phyloP scores from a whole-genome alignment of 1,140 invertebrate species.

The Bombus superbus region DNA sequence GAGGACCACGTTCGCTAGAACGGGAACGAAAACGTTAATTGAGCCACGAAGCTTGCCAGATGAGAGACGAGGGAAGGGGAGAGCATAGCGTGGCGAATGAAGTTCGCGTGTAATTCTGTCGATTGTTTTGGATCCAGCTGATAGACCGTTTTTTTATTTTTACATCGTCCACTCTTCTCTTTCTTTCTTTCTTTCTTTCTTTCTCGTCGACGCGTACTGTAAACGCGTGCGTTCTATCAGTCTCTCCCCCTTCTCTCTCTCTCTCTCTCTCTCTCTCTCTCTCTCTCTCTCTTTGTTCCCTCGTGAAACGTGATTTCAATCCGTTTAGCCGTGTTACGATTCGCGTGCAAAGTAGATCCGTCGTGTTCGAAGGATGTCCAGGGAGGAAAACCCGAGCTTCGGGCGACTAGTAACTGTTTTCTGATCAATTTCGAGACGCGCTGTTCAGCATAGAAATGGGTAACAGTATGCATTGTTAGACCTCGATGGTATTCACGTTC shows the following conservation, averaged over 20 bases:
- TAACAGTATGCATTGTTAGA: conserved; percentile 24
- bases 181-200: too few species aligned
- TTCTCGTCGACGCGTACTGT: background rate
- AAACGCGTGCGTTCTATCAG: too few species aligned
- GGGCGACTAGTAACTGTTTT: conserved; percentile 12
- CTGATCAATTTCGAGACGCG: conserved; percentile 35
- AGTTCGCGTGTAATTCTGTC: background rate
- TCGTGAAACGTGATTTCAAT: background rate
- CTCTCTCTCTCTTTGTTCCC: background rate
- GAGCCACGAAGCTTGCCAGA: conserved; percentile 15
- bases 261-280: too few species aligned
- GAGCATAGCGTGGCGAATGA: background rate
- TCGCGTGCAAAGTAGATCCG: background rate
- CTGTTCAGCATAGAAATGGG: conserved; percentile 13
- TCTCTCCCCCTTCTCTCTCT: background rate
- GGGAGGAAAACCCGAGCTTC: background rate
- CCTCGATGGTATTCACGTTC: conserved; percentile 15
- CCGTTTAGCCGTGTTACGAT: background rate
- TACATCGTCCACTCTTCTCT: background rate
- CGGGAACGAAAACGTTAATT: conserved; percentile 28
- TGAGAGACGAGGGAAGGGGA: background rate
- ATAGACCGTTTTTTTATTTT: background rate
- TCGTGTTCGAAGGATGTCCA: background rate
- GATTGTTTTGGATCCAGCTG: background rate
- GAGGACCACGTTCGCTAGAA: background rate